A percentile compares a stretch with the other conserved stretches of the same genome.
Evolutionary conservation across 2,113 vertebrate species (phyloP).

Genomic region (Martes martes): DNA sequence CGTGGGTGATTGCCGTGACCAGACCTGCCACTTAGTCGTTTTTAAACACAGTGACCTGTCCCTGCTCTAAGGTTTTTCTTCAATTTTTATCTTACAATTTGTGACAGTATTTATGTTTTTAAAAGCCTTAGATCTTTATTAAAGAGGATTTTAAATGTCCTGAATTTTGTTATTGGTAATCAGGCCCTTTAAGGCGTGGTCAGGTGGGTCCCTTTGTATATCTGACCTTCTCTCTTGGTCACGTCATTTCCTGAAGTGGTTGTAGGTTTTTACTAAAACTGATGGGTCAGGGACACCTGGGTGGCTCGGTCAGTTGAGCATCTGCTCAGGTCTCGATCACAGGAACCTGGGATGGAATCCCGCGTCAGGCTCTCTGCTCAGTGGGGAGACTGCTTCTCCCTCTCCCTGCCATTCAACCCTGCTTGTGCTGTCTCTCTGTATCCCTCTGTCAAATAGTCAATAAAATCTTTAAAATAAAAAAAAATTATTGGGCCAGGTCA

Average conservation of each 20-base stretch:
- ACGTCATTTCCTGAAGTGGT: neutral
- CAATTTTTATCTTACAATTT: neutral
- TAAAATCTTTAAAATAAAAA: neutral
- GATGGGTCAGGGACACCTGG: neutral
- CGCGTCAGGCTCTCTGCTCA: neutral
- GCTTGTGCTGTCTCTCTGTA: neutral
- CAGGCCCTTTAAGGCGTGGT: neutral
- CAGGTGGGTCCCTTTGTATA: neutral
- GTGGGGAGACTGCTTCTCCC: neutral
- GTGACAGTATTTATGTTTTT: neutral
- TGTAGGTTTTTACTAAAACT: neutral
- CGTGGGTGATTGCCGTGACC: neutral
- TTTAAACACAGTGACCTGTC: neutral
- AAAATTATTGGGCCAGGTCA: fast-evolving
- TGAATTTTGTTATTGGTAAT: neutral
- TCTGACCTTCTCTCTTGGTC: neutral
- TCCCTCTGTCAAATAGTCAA: neutral
- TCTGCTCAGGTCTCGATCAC: neutral
- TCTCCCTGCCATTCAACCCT: neutral
- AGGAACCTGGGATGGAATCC: neutral
- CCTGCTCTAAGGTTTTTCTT: neutral
- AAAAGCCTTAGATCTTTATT: neutral
- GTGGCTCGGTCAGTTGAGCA: neutral
- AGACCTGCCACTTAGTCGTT: neutral
- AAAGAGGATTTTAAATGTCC: neutral